Evolutionary conservation across 2,113 vertebrate species (phyloP).

Genomic region (Crotophaga sulcirostris): DNA sequence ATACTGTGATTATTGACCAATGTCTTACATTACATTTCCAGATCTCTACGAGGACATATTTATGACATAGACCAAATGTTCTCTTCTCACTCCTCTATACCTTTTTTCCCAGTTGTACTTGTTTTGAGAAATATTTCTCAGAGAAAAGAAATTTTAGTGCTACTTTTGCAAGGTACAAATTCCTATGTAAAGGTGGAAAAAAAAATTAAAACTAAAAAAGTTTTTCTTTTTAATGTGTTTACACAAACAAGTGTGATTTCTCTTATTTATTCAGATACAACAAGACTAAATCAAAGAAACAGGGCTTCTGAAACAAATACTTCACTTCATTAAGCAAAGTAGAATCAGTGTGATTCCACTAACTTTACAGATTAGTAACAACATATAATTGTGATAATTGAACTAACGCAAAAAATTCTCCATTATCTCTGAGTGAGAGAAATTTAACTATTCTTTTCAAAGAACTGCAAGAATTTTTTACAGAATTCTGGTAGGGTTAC

Average conservation of each 20-base stretch:
- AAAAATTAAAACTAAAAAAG: not conserved
- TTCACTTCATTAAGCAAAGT: not conserved
- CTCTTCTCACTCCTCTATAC: not conserved
- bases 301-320: not conserved
- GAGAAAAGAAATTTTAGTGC: not conserved
- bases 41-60: not conserved
- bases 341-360: not conserved
- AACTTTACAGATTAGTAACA: not conserved
- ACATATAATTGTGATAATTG: not conserved
- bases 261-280: not conserved
- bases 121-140: not conserved
- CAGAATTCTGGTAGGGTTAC: not conserved
- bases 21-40: not conserved
- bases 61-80: accelerated
- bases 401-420: not conserved
- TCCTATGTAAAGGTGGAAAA: accelerated
- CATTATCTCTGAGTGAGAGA: not conserved
- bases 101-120: not conserved
- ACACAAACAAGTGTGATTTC: not conserved
- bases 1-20: not conserved
- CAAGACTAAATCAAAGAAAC: not conserved
- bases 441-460: not conserved
- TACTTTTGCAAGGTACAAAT: not conserved
- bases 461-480: not conserved
- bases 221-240: not conserved